Conservation (phyloP, 2,888 invertebrate species). For the Drepanosiphum platanoidis region DNA sequence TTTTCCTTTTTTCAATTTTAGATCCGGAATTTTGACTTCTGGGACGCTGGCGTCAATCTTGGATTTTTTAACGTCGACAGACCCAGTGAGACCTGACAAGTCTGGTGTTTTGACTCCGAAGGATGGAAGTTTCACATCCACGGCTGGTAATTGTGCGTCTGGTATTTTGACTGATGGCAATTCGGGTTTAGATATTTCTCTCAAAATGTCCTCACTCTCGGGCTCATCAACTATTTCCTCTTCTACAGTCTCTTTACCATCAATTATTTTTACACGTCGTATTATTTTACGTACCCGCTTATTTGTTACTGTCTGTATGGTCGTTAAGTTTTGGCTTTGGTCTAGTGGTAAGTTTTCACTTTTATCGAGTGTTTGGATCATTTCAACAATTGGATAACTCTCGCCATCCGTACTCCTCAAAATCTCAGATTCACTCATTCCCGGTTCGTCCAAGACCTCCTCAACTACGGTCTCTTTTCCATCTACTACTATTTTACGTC, state of each 20-base stretch:
- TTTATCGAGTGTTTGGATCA: neutral
- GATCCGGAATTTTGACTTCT: neutral
- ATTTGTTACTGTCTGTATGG: no score
- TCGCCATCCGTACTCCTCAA: neutral
- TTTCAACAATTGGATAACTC: neutral
- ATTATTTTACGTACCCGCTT: neutral
- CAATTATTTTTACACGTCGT: neutral
- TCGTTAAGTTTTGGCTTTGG: no score
- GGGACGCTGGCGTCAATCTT: neutral
- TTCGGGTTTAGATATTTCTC: no score
- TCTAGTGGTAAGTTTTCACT: no score
- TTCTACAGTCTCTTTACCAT: conserved; percentile 10
- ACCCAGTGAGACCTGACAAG: no score
- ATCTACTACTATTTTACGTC: neutral
- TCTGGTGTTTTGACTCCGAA: no score
- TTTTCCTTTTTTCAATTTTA: no score
- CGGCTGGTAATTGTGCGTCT: no score
- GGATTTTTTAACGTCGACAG: neutral
- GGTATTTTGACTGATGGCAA: no score
- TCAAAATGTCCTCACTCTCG: no score
- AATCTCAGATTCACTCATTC: neutral
- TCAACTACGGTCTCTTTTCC: conserved; percentile 14
- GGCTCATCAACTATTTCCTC: conserved; percentile 10
- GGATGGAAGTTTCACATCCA: no score
- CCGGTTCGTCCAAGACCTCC: neutral